These are phyloP conservation scores for Xestia xanthographa DNA, from an alignment of 2,888 invertebrate genomes.

Conservation along the genomic window DNA sequence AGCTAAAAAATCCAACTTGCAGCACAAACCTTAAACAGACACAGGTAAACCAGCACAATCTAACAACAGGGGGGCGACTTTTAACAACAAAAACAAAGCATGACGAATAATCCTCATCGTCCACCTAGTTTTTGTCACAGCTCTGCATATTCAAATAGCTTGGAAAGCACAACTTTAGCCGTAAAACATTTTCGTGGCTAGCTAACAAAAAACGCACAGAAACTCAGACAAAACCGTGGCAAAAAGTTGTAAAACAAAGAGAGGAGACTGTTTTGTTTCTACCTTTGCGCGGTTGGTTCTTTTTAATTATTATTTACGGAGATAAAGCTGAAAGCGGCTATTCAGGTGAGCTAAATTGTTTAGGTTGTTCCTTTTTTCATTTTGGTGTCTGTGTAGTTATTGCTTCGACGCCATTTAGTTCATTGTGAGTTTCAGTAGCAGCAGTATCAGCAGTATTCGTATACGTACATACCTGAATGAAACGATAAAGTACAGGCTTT, in stretches of 20 bases:
- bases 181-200: constrained; percentile 75
- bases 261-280: constrained; percentile 69
- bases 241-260: constrained; percentile 78
- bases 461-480: neutral
- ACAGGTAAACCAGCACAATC: constrained; percentile 5
- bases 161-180: constrained; percentile 72
- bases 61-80: constrained; percentile 8
- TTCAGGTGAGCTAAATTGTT: constrained; percentile 48
- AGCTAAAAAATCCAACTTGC: neutral
- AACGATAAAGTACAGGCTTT: neutral
- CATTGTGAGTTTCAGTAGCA: neutral
- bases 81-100: constrained; percentile 38
- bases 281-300: constrained; percentile 48
- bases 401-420: neutral
- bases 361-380: neutral
- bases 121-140: constrained; percentile 62
- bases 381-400: constrained; percentile 1
- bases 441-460: no score
- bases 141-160: constrained; percentile 60
- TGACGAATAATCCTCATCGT: constrained; percentile 57
- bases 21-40: neutral
- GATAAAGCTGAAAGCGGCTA: constrained; percentile 41
- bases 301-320: constrained; percentile 52
- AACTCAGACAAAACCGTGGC: constrained; percentile 71
- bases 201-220: constrained; percentile 63